Evolutionary conservation across 2,888 invertebrate genomes (phyloP), one percentile per base, ranked within the genome.

Genomic region (Coecobrya sp.): DNA sequence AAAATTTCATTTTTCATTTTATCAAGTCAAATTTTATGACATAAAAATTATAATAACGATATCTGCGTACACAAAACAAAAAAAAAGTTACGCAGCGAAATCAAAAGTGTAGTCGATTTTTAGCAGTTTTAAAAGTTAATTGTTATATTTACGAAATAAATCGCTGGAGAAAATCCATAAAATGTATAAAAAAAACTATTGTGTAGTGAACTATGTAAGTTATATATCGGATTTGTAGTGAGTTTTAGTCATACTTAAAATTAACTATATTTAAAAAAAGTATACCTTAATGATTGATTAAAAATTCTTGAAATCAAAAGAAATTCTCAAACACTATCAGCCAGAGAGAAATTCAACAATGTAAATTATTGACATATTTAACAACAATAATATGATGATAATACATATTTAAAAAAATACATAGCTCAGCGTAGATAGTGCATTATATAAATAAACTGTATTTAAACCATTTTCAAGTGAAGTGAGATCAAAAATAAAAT

Each of bases 71-170:
- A 10, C n/a, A n/a, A n/a, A n/a, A n/a, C n/a, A n/a, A n/a, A n/a
- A n/a, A n/a, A n/a, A 52, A 55, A 8, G 13, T 13, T 88, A 73
- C 65, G 81, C 59, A 79, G 42, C 52, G 81, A 52, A 68, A 59
- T 73, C 42, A 84, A 88, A 42, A 25, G 82, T 84, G 92, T 92
- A 92, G 92, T 92, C 92, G 92, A 92, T 45, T 86, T 68, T 89
- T 92, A 92, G 92, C 85, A 59, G 65, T 86, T 91, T 79, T 91
- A 79, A 91, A 86, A 90, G 70, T 59, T 86, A 70, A 86, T 65
- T 85, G 86, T 91, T 76, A 86, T 36, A 36, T 36, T 36, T 36
- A 36, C 36, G 36, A 36, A 36, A 4, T n/a, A n/a, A 36, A 36
- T 36, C 36, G 7, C 7, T 7, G 36, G 36, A 36, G 36, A 36